A percentile compares a stretch with the other conserved stretches of the same genome.
phyloP scores from a whole-genome alignment of 2,113 vertebrate species.

The Girardinichthys multiradiatus region DNA sequence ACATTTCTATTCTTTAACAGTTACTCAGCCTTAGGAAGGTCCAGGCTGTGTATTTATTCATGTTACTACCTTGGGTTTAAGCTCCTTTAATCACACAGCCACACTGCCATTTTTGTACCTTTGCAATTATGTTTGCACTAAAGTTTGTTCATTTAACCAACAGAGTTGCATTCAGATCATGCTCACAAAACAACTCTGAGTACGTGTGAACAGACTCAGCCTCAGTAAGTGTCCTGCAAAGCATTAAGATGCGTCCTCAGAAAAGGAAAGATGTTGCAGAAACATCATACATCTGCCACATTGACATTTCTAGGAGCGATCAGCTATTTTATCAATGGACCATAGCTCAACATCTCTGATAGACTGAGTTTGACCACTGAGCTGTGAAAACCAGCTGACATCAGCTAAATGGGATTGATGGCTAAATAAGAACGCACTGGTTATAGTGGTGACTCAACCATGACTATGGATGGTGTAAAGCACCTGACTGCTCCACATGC shows the following conservation, averaged over 20 bases:
- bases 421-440: constrained; percentile 63
- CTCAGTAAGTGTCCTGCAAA: too few species aligned
- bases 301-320: constrained; percentile 32
- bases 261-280: not conserved
- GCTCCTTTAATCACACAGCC: not conserved
- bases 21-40: constrained; percentile 10
- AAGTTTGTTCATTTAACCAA: too few species aligned
- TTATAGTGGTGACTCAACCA: constrained; percentile 30
- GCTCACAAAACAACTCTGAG: too few species aligned
- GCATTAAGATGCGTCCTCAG: too few species aligned
- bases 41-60: not conserved
- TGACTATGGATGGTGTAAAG: constrained; percentile 4
- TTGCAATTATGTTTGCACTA: too few species aligned
- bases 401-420: constrained; percentile 62
- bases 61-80: not conserved
- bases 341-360: constrained; percentile 51
- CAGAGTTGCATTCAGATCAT: too few species aligned
- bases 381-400: constrained; percentile 53
- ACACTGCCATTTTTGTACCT: too few species aligned
- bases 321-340: constrained; percentile 21
- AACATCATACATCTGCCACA: constrained; percentile 9
- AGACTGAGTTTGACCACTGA: constrained; percentile 49
- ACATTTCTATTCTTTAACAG: constrained; percentile 57
- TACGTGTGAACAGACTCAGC: too few species aligned
- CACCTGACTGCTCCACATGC: constrained; percentile 4